Percentiles rank a stretch among this genome's conserved stretches.
Conservation (phyloP, 2,113 vertebrate species). For the Microcebus tavaratra region DNA sequence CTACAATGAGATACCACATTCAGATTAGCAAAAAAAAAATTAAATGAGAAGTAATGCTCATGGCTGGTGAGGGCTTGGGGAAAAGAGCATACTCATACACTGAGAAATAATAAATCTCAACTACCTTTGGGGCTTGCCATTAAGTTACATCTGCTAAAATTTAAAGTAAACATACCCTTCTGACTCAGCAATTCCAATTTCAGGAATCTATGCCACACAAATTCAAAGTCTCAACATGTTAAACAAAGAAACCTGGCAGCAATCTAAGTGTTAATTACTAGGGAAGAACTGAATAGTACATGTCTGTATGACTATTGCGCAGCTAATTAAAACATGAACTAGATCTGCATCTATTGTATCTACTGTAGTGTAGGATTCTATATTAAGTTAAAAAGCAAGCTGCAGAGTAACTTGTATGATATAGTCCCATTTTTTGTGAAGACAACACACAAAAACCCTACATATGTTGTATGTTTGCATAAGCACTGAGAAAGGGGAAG, state of each 20-base stretch:
- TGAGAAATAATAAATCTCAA: background rate
- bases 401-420: background rate
- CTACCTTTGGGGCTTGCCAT: background rate
- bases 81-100: background rate
- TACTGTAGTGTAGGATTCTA: too few species aligned
- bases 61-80: background rate
- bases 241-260: background rate
- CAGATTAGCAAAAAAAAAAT: background rate
- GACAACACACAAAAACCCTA: background rate
- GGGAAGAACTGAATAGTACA: background rate
- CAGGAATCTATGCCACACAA: background rate
- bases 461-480: background rate
- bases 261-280: background rate
- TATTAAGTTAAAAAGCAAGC: background rate
- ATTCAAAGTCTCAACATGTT: background rate
- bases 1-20: too few species aligned
- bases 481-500: background rate
- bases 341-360: background rate
- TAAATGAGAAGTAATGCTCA: background rate
- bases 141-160: background rate
- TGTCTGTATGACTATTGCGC: rapidly evolving
- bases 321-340: background rate
- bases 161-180: background rate
- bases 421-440: background rate
- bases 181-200: background rate